Conservation (phyloP, 37 sponge, comb jelly and placozoan species). For the Oscarella lobularis region DNA sequence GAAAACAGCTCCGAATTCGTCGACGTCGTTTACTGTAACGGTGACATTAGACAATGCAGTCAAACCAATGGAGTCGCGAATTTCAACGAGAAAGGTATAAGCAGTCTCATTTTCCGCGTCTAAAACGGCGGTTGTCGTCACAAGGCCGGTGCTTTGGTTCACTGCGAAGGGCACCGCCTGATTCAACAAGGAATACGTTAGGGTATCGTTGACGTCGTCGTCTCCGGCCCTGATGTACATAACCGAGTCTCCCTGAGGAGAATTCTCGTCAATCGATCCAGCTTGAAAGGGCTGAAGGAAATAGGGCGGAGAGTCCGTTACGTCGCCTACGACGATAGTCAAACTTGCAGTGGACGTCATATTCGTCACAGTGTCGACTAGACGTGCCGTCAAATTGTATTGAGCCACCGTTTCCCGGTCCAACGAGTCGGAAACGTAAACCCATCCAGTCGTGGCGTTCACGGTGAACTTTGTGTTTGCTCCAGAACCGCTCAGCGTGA, state of each 20-base stretch:
- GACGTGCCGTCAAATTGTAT: not conserved
- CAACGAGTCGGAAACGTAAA: not conserved
- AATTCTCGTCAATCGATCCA: not conserved
- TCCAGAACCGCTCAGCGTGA: not conserved
- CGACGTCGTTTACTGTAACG: not conserved
- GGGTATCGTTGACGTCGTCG: not conserved
- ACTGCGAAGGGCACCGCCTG: not conserved
- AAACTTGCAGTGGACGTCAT: not conserved
- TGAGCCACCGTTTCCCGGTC: not conserved
- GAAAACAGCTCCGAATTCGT: not conserved
- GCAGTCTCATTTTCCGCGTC: not conserved
- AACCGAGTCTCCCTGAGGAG: not conserved
- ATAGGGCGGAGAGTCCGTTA: not conserved
- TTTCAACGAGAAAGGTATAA: not conserved
- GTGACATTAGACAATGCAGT: not conserved
- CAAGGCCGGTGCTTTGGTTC: not conserved
- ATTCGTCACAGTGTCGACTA: not conserved
- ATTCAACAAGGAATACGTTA: not conserved
- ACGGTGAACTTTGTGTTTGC: not conserved
- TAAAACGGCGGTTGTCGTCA: not conserved
- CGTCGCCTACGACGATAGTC: not conserved
- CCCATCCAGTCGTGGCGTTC: not conserved
- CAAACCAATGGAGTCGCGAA: not conserved
- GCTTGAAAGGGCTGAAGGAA: not conserved
- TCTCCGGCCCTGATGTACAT: not conserved